Conservation (phyloP, 2,888 invertebrate species). For the Lasiommata megera region DNA sequence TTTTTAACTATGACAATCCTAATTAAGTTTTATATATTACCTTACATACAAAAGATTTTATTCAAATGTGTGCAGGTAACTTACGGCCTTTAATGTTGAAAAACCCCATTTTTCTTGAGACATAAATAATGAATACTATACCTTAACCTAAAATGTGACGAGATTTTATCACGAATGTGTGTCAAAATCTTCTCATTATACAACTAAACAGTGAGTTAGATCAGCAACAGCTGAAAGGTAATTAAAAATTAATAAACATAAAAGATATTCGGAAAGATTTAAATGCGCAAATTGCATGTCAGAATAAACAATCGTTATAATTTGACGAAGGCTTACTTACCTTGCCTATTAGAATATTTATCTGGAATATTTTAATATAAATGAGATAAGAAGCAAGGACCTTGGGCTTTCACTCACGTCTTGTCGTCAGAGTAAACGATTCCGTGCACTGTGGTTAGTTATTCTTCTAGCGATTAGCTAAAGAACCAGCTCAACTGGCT, state of each 20-base stretch:
- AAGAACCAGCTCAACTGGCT: conserved; percentile 16
- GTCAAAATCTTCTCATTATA: not conserved
- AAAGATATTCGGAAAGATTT: not conserved
- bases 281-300: not conserved
- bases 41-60: too few species aligned
- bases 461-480: conserved; percentile 33
- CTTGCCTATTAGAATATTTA: conserved; percentile 39
- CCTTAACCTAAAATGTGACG: not conserved
- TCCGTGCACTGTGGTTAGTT: conserved; percentile 45
- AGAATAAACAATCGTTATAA: not conserved
- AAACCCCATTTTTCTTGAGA: not conserved
- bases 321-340: conserved; percentile 23
- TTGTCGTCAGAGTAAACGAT: conserved; percentile 58
- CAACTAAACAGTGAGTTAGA: not conserved
- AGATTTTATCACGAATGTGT: not conserved
- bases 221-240: not conserved
- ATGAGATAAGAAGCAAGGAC: conserved; percentile 48
- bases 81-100: too few species aligned
- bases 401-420: conserved; percentile 70
- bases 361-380: conserved; percentile 55
- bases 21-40: too few species aligned
- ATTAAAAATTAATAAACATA: not conserved
- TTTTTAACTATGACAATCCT: too few species aligned
- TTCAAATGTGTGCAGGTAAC: too few species aligned
- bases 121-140: not conserved